Evolutionary conservation across 2,888 invertebrate species (phyloP).

Genomic region (Ecliptopera silaceata): DNA sequence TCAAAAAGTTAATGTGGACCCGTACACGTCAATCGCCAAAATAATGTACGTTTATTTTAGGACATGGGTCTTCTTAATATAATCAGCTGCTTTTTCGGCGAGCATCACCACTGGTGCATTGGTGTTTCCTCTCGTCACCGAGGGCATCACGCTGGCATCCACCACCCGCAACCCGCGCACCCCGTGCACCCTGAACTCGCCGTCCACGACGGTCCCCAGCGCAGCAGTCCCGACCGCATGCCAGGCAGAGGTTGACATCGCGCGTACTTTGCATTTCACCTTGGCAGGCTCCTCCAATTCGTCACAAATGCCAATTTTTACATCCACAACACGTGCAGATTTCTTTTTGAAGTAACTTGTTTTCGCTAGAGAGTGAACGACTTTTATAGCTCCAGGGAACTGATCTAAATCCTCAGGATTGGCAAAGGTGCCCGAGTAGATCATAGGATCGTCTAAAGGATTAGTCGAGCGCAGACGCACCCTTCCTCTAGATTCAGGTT

Average conservation of each 20-base stretch:
- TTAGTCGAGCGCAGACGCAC: conserved; percentile 53
- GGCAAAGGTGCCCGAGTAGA: conserved; percentile 62
- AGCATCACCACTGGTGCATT: conserved; percentile 72
- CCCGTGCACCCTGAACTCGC: conserved; percentile 51
- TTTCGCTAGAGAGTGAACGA: conserved; percentile 49
- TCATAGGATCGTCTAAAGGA: conserved; percentile 55
- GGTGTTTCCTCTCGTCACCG: conserved; percentile 64
- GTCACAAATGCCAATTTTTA: conserved; percentile 50
- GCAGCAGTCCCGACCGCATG: conserved; percentile 69
- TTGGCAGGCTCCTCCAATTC: conserved; percentile 51
- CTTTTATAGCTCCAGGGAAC: conserved; percentile 53
- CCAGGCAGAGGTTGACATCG: conserved; percentile 65
- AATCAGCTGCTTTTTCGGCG: conserved; percentile 65
- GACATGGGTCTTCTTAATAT: conserved; percentile 52
- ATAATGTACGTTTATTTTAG: conserved; percentile 29
- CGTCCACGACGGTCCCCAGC: conserved; percentile 63
- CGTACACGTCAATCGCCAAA: no score
- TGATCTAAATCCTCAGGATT: conserved; percentile 51
- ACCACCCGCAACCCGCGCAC: conserved; percentile 57
- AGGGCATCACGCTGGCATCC: conserved; percentile 70
- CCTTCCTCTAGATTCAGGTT: conserved; percentile 63
- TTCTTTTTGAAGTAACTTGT: conserved; percentile 57
- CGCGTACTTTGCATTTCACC: conserved; percentile 68
- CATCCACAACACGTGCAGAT: conserved; percentile 52
- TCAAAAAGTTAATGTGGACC: no score